These are phyloP conservation scores for Falcunculus frontatus DNA, from an alignment of 2,113 vertebrate genomes.

Conservation along the genomic window DNA sequence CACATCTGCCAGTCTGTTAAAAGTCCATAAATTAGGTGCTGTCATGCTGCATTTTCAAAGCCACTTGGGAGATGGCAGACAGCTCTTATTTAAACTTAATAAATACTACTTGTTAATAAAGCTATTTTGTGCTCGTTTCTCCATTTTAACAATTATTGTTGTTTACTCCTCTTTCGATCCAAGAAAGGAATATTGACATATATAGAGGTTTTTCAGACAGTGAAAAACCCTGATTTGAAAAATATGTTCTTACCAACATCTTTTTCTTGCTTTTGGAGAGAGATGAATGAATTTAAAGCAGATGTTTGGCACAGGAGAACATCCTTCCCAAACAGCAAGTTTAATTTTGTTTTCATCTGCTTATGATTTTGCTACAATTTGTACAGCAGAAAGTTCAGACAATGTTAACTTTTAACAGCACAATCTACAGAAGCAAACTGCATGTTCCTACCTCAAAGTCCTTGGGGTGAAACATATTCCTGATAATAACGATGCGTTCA, in stretches of 20 bases:
- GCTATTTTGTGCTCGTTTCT: background rate
- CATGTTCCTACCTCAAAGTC: conserved; percentile 86
- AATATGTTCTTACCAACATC: background rate
- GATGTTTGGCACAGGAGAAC: background rate
- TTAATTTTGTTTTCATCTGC: background rate
- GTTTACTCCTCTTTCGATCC: background rate
- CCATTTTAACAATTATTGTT: background rate
- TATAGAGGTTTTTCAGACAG: background rate
- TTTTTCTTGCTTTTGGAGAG: background rate
- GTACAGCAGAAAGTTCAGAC: background rate
- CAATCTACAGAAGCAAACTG: background rate
- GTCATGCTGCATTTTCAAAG: background rate
- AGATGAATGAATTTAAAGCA: background rate
- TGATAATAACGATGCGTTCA: conserved; percentile 91
- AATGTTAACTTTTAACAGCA: background rate
- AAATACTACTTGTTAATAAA: background rate
- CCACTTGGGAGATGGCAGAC: background rate
- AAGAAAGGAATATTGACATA: background rate
- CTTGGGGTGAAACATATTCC: conserved; percentile 95
- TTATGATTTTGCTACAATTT: background rate
- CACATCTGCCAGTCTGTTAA: background rate
- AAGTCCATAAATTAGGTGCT: background rate
- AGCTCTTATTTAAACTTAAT: background rate
- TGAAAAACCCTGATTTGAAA: background rate
- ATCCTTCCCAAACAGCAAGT: background rate